Conservation (phyloP, 23 tunicate species). For the Ciona savignyi region DNA sequence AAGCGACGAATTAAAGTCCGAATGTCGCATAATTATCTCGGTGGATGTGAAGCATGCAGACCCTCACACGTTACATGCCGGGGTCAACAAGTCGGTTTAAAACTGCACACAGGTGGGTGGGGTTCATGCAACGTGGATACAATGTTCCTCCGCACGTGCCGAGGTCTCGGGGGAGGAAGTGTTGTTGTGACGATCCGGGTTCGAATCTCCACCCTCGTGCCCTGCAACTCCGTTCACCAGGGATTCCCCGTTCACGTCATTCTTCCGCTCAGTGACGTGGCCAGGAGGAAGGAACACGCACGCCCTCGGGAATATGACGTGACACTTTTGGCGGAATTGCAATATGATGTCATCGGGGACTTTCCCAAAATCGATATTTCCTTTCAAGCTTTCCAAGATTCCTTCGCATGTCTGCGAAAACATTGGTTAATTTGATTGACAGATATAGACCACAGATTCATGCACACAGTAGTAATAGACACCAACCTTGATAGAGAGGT, state of each 20-base stretch:
- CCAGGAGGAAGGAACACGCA: slow-evolving; percentile 4
- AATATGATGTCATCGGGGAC: slow-evolving; percentile 13
- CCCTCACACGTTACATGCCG: no score
- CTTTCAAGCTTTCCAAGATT: slow-evolving; percentile 6
- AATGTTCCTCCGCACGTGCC: neutral
- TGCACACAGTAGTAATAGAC: neutral
- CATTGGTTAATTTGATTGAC: neutral
- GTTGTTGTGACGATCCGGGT: neutral
- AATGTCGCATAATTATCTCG: no score
- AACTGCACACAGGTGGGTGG: no score
- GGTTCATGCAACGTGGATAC: neutral
- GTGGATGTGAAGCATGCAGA: no score
- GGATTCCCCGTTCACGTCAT: neutral
- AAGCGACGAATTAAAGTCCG: no score
- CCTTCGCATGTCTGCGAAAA: slow-evolving; percentile 29
- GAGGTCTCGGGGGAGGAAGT: neutral
- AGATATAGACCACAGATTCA: no score
- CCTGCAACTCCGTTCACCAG: neutral
- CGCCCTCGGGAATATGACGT: slow-evolving; percentile 29
- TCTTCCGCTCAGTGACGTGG: neutral
- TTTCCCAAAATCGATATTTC: slow-evolving; percentile 17
- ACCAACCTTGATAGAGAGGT: slow-evolving; percentile 21
- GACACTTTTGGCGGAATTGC: slow-evolving; percentile 20
- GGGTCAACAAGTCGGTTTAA: no score
- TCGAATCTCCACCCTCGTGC: neutral